phyloP scores from a whole-genome alignment of 2,797 vertebrate genomes.

The Acanthurus leucopareius region DNA sequence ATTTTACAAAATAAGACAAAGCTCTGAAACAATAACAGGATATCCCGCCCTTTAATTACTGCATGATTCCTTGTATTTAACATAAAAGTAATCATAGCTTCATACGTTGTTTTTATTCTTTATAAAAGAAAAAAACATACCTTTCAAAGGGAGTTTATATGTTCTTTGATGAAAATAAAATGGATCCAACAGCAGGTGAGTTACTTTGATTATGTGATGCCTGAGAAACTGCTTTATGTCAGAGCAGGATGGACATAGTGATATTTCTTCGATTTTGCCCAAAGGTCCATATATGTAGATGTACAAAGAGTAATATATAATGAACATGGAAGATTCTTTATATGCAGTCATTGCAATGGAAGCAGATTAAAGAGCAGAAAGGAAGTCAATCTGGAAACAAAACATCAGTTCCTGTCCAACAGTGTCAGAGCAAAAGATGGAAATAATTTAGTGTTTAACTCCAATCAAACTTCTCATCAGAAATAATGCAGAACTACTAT shows the following conservation, averaged over 20 bases:
- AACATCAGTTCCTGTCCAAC: slow-evolving; percentile 29
- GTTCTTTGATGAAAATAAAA: slow-evolving; percentile 84
- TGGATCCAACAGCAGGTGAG: slow-evolving; percentile 84
- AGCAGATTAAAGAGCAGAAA: slow-evolving; percentile 62
- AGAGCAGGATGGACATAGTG: slow-evolving; percentile 64
- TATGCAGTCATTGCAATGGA: slow-evolving; percentile 53
- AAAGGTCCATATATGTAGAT: slow-evolving; percentile 44
- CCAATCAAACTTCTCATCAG: slow-evolving; percentile 40
- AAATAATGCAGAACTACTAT: slow-evolving; percentile 49
- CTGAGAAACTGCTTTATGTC: slow-evolving; percentile 92
- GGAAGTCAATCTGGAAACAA: slow-evolving; percentile 42
- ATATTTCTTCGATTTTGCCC: slow-evolving; percentile 30
- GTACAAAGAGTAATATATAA: slow-evolving; percentile 35
- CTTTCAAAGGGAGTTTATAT: slow-evolving; percentile 75
- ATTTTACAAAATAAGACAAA: slow-evolving; percentile 95
- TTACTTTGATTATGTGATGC: slow-evolving; percentile 89
- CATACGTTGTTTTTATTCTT: slow-evolving; percentile 84
- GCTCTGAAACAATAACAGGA: slow-evolving; percentile 89
- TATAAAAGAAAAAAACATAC: slow-evolving; percentile 89
- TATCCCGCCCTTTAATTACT: slow-evolving; percentile 86
- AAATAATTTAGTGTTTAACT: slow-evolving; percentile 53
- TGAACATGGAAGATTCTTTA: slow-evolving; percentile 55
- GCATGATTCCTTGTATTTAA: slow-evolving; percentile 81
- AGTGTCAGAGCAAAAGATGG: slow-evolving; percentile 36
- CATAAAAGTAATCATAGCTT: slow-evolving; percentile 85